Conservation (phyloP, 2,113 vertebrate genomes). For the Eupsittula cactorum region DNA sequence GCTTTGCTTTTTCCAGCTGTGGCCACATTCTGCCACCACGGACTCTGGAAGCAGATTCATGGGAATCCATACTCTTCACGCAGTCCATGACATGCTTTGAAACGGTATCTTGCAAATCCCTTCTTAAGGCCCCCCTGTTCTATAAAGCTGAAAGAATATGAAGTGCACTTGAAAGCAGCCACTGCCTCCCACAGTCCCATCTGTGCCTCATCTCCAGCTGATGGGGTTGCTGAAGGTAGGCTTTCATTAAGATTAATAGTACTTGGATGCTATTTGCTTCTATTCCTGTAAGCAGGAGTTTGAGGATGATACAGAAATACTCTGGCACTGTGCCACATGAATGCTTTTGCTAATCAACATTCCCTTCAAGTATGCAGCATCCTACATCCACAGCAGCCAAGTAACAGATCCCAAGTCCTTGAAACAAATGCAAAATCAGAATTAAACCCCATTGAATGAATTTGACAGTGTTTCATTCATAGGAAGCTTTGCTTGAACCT, state of each 20-base stretch:
- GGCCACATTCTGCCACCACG: neutral
- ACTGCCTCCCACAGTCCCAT: neutral
- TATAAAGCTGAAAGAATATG: neutral
- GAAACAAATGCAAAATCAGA: conserved; percentile 17
- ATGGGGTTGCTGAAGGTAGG: neutral
- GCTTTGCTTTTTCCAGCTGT: neutral
- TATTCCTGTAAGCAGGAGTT: conserved; percentile 57
- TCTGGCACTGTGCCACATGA: neutral
- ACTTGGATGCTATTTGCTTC: conserved; percentile 62
- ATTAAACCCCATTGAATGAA: neutral
- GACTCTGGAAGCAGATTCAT: neutral
- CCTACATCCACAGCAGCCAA: neutral
- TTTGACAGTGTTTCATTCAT: neutral
- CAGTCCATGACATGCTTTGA: neutral
- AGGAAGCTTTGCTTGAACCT: neutral
- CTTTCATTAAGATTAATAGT: conserved; percentile 20
- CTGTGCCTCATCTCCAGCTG: neutral
- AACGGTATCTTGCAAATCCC: neutral
- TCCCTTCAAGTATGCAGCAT: neutral
- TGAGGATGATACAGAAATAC: conserved; percentile 15
- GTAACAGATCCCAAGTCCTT: neutral
- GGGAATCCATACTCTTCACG: neutral
- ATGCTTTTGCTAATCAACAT: conserved; percentile 10
- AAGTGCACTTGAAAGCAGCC: neutral
- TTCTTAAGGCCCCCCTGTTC: neutral